These are phyloP conservation scores for Lota lota DNA, from an alignment of 2,113 vertebrate species.

Conservation along the genomic window DNA sequence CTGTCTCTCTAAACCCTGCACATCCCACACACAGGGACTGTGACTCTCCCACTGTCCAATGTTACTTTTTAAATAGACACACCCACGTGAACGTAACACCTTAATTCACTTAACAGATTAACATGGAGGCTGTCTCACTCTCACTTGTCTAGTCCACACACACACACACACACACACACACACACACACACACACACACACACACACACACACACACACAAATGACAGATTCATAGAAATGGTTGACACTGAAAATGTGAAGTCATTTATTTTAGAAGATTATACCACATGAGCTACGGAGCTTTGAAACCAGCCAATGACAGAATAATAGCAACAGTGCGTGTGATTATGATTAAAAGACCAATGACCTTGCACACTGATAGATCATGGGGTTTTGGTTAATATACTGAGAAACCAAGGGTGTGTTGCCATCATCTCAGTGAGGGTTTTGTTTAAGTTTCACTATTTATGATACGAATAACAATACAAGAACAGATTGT, in stretches of 20 bases:
- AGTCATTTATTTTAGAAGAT: conserved; percentile 38
- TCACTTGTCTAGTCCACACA: conserved; percentile 10
- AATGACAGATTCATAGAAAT: background rate
- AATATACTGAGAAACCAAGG: no score
- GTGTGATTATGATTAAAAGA: no score
- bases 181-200: conserved; percentile 20
- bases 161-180: conserved; percentile 19
- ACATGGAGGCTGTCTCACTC: background rate
- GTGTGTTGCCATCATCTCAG: no score
- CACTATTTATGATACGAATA: no score
- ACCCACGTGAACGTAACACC: conserved; percentile 9
- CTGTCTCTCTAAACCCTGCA: no score
- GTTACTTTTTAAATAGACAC: no score
- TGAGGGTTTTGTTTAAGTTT: no score
- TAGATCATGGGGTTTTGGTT: no score
- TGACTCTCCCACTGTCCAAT: background rate
- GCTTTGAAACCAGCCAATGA: conserved; percentile 28
- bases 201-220: conserved; percentile 14
- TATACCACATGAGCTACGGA: conserved; percentile 41
- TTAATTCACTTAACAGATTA: conserved; percentile 47
- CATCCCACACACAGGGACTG: background rate
- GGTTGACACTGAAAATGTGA: no score
- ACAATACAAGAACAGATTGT: no score
- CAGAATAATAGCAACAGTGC: conserved; percentile 8
- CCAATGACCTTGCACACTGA: no score